Percentiles rank a stretch among this genome's conserved stretches.
Evolutionary conservation across 2,888 invertebrate genomes (phyloP).

Genomic region (Apodemia mormo): DNA sequence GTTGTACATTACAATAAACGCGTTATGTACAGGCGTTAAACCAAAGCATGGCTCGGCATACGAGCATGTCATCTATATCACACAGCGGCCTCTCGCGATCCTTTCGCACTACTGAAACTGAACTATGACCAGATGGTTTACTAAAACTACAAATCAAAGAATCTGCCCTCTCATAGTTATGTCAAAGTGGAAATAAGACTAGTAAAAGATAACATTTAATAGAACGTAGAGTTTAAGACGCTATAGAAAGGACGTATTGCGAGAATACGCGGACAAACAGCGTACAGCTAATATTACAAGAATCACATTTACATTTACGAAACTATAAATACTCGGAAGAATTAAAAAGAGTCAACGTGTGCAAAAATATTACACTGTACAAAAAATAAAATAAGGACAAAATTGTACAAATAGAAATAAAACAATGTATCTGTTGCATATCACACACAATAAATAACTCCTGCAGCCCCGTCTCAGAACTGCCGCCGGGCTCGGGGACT

Average conservation of each 20-base stretch:
- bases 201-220: neutral
- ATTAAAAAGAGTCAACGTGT: conserved; percentile 22
- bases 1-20: neutral
- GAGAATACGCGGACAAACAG: neutral
- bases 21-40: neutral
- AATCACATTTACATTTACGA: neutral
- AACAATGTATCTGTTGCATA: conserved; percentile 21
- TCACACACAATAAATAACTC: conserved; percentile 24
- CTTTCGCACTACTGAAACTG: neutral
- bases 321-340: conserved; percentile 11
- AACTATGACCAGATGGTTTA: neutral
- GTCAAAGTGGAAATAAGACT: neutral
- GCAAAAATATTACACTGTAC: conserved; percentile 21
- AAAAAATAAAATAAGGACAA: conserved; percentile 19
- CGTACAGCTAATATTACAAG: conserved; percentile 2
- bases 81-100: neutral
- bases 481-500: conserved; percentile 21
- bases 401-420: conserved; percentile 21
- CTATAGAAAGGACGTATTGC: neutral
- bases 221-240: neutral
- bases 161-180: neutral
- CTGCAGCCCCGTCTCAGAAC: neutral
- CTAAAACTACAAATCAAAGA: neutral
- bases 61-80: neutral
- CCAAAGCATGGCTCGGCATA: neutral